Conservation (phyloP, 2,888 invertebrate species). For the Dicyrtomina minuta region DNA sequence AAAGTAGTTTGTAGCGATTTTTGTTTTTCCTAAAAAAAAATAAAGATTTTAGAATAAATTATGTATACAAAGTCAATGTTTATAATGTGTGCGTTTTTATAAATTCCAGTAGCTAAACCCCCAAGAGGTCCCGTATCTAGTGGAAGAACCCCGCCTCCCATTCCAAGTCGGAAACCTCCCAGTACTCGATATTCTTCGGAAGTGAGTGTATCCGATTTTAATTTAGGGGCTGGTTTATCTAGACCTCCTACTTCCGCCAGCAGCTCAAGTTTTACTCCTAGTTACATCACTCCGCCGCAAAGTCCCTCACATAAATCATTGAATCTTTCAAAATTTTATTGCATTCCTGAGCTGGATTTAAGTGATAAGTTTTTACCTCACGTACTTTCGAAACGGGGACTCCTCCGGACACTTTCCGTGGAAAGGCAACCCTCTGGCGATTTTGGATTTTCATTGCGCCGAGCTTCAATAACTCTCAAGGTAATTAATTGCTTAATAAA, state of each 20-base stretch:
- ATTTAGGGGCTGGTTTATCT: conserved; percentile 26
- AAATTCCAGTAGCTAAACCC: conserved; percentile 44
- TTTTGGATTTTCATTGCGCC: conserved; percentile 88
- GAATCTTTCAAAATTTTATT: conserved; percentile 47
- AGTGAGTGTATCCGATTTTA: conserved; percentile 16
- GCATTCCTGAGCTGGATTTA: conserved; percentile 47
- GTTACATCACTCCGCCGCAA: conserved; percentile 49
- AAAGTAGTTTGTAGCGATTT: no score
- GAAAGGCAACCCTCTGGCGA: conserved; percentile 72
- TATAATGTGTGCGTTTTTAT: no score
- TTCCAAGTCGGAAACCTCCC: conserved; percentile 36
- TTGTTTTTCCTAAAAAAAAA: no score
- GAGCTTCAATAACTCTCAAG: conserved; percentile 68
- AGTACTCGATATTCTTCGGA: conserved; percentile 39
- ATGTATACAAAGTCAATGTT: no score
- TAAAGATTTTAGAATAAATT: no score
- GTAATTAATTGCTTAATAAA: conserved; percentile 30
- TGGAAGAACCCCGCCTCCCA: conserved; percentile 45
- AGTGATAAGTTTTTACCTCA: conserved; percentile 42
- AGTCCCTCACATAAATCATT: conserved; percentile 49
- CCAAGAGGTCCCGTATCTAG: conserved; percentile 39
- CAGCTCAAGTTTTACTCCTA: conserved; percentile 67
- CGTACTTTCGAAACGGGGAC: conserved; percentile 36
- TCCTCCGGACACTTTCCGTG: conserved; percentile 52
- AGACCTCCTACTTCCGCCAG: conserved; percentile 70